Percentiles rank a stretch among this genome's conserved stretches.
Evolutionary conservation across 2,113 vertebrate genomes (phyloP).

Genomic region (Hydropotes inermis): DNA sequence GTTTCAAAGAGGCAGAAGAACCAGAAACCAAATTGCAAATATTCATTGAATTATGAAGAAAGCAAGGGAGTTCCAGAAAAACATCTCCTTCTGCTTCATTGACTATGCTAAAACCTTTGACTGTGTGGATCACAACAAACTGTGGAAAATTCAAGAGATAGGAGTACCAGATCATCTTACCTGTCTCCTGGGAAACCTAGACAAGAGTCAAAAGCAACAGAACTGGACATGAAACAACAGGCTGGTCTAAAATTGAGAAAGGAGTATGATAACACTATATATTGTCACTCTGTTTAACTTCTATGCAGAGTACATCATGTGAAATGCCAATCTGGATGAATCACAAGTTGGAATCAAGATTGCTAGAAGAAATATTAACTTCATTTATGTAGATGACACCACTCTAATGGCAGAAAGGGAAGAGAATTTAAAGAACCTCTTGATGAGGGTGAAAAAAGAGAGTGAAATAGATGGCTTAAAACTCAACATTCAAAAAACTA

Average conservation of each 20-base stretch:
- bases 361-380: neutral
- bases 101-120: neutral
- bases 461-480: neutral
- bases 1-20: neutral
- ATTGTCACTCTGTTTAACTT: neutral
- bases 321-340: neutral
- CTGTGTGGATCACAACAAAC: neutral
- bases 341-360: neutral
- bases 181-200: neutral
- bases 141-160: neutral
- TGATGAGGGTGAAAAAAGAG: neutral
- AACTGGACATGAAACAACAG: neutral
- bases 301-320: neutral
- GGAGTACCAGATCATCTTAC: neutral
- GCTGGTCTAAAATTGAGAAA: neutral
- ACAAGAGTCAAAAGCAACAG: neutral
- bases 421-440: neutral
- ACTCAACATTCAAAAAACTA: neutral
- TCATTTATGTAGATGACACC: neutral
- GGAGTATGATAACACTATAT: neutral
- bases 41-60: neutral
- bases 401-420: neutral
- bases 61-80: neutral
- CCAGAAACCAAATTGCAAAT: neutral
- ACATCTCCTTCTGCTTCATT: neutral